Evolutionary conservation across 2,113 vertebrate genomes (phyloP).

Genomic region (Gallinago media): DNA sequence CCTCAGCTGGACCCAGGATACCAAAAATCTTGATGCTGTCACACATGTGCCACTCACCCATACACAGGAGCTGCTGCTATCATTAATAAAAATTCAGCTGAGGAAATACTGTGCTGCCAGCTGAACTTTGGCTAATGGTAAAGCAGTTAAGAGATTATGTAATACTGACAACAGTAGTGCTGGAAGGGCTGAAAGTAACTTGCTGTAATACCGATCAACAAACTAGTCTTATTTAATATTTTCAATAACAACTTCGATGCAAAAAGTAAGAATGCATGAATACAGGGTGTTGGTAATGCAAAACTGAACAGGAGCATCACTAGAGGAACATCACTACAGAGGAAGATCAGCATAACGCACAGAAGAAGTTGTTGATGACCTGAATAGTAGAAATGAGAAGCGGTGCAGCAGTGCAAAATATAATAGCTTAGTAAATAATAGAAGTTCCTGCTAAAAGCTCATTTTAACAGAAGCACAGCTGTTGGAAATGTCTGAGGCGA

Average conservation of each 20-base stretch:
- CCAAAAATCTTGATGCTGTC: neutral
- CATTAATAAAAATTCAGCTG: neutral
- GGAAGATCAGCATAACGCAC: accelerated
- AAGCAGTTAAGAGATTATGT: neutral
- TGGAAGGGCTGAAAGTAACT: neutral
- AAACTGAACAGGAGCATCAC: neutral
- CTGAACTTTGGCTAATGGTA: neutral
- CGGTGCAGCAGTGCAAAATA: neutral
- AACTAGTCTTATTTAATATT: neutral
- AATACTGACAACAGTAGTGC: neutral
- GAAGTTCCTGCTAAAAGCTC: neutral
- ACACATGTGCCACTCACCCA: accelerated
- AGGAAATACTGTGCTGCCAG: neutral
- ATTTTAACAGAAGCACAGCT: neutral
- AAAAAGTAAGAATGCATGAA: neutral
- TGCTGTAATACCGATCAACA: neutral
- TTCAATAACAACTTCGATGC: neutral
- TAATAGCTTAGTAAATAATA: neutral
- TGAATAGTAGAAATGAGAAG: neutral
- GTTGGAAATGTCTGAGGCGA: neutral
- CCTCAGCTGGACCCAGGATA: neutral
- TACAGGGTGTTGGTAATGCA: neutral
- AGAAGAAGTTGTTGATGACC: neutral
- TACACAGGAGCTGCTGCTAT: neutral
- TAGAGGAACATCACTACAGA: neutral